These are phyloP conservation scores for Fissipunctia ypsillon DNA, from an alignment of 2,888 invertebrate genomes.

Conservation along the genomic window DNA sequence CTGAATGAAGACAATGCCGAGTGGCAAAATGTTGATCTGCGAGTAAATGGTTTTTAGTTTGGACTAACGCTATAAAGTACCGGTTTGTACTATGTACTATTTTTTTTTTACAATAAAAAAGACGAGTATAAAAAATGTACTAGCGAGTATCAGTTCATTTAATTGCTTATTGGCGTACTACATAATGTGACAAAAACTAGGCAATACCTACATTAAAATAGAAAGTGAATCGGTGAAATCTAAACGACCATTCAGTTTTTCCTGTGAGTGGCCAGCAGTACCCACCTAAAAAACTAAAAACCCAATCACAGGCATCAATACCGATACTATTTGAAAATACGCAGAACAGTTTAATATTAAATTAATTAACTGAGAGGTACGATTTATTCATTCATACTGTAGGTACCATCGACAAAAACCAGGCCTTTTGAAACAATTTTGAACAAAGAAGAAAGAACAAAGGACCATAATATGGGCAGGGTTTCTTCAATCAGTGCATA, in stretches of 20 bases:
- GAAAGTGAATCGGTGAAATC: slow-evolving; percentile 48
- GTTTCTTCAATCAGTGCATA: too few species aligned
- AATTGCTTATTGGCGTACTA: slow-evolving; percentile 24
- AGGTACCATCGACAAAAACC: too few species aligned
- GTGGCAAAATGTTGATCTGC: not conserved
- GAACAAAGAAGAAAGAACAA: too few species aligned
- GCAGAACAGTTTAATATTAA: not conserved
- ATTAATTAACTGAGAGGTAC: not conserved
- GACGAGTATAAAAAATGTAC: not conserved
- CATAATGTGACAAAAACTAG: slow-evolving; percentile 45
- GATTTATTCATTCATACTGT: too few species aligned
- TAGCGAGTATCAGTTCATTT: slow-evolving; percentile 5
- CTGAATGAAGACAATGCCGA: not conserved
- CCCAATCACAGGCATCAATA: not conserved
- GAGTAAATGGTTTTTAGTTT: not conserved
- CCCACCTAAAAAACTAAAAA: not conserved
- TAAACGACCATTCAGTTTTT: not conserved
- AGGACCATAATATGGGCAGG: too few species aligned
- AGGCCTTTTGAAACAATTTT: too few species aligned
- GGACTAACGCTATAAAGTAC: not conserved
- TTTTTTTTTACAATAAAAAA: slow-evolving; percentile 8
- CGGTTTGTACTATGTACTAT: not conserved
- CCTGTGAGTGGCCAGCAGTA: not conserved
- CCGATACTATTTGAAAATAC: not conserved
- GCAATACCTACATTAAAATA: slow-evolving; percentile 54